Conservation (phyloP, 2,888 invertebrate species). For the Orgyia antiqua region DNA sequence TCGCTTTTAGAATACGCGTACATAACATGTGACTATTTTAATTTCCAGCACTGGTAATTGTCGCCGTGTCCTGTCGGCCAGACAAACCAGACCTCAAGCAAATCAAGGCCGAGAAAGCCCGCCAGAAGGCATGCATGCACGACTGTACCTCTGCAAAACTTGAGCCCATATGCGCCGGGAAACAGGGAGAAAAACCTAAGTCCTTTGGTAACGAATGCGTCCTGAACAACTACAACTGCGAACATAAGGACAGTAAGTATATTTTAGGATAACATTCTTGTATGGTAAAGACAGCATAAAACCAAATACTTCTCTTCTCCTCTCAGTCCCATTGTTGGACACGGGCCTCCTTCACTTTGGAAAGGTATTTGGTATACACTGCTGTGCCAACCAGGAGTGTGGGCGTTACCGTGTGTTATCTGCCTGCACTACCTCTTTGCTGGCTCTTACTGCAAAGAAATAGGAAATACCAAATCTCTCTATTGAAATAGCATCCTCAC, state of each 20-base stretch:
- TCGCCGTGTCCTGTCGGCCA: slow-evolving; percentile 64
- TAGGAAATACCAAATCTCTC: no score
- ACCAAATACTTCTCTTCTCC: no score
- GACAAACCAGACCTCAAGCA: slow-evolving; percentile 80
- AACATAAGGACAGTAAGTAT: slow-evolving; percentile 79
- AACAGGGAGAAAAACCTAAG: slow-evolving; percentile 72
- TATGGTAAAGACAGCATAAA: neutral
- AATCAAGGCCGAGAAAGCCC: slow-evolving; percentile 73
- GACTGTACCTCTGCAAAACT: slow-evolving; percentile 69
- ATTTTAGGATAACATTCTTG: neutral
- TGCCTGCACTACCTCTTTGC: no score
- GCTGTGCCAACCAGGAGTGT: no score
- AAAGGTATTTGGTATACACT: no score
- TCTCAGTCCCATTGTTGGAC: no score
- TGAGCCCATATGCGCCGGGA: slow-evolving; percentile 81
- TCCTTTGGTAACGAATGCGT: slow-evolving; percentile 82
- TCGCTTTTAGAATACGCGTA: neutral
- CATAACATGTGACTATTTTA: neutral
- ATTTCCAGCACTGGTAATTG: slow-evolving; percentile 56
- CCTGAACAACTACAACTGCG: slow-evolving; percentile 81
- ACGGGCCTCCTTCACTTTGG: no score
- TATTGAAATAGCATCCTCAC: no score
- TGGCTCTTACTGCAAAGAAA: no score
- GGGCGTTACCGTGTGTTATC: no score
- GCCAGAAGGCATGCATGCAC: slow-evolving; percentile 76